Evolutionary conservation across 2,797 vertebrate genomes (phyloP), one percentile per base, ranked within the genome.

Genomic region (Sebastes minor): DNA sequence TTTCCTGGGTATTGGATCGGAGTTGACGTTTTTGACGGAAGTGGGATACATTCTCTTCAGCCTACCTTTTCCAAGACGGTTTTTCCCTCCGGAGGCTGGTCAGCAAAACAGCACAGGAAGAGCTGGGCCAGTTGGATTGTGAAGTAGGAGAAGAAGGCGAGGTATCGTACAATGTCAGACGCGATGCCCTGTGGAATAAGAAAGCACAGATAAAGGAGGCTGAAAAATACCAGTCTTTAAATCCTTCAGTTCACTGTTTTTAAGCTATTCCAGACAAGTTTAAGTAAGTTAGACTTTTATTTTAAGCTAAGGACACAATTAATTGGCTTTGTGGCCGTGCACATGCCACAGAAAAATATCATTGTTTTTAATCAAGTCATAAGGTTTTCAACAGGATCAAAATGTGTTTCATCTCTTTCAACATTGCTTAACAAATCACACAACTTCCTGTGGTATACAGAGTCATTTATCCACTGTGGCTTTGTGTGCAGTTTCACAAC

Each of bases 21-120:
- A 71, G 53, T 18, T 23, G 73, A 72, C 13, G 8, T 83, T 86
- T 79, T 78, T 82, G 74, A 85, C 78, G 52, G 86, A 92, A 91
- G 89, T 62, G 83, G 88, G 71, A 88, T n/a, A 57, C 81, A 88
- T 88, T 90, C 77, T 71, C 33, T 16, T 65, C 70, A 80, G 73
- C 96, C 87, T 95, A 99, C 98, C 90, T 96, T 88, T 65, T 81
- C 92, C 53, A 66, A 89, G 74, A 85, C 7, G 2, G 77, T 89
- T 94, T 96, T 95, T 6, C 95, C 95, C 86, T 96, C 97, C 25
- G 97, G 96, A 27, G 96, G 92, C 8, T 87, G 94, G 89, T 99
- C 98, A 25, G 95, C 95, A 70, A 98, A 95, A 92, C 97, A 98
- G 89, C 97, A 97, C 53, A 99, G 91, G 79, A 97, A 93, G 8